These are phyloP conservation scores for Ichneumon xanthorius DNA, from an alignment of 2,888 invertebrate species.

Conservation along the genomic window DNA sequence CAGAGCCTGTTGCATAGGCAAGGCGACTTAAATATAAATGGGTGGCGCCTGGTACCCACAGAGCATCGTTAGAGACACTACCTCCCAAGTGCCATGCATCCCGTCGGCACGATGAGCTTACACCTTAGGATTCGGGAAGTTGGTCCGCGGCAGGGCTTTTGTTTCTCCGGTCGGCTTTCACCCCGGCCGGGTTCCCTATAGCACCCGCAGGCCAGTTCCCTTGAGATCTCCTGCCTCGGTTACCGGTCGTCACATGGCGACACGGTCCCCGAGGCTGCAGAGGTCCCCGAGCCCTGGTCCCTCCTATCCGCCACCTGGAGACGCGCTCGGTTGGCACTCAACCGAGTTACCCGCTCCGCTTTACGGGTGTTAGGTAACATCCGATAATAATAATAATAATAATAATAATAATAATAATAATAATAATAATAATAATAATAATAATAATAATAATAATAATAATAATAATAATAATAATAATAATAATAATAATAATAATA, in stretches of 20 bases:
- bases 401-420: too few species aligned
- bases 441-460: too few species aligned
- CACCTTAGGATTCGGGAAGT: too few species aligned
- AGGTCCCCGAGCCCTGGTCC: constrained; percentile 7
- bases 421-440: too few species aligned
- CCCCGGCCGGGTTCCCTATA: constrained; percentile 8
- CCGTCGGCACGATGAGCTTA: too few species aligned
- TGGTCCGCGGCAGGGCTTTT: too few species aligned
- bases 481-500: too few species aligned
- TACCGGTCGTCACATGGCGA: neutral
- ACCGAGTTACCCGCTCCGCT: too few species aligned
- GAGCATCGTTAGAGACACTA: constrained; percentile 55
- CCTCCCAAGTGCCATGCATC: constrained; percentile 54
- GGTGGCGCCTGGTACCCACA: constrained; percentile 54
- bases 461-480: too few species aligned
- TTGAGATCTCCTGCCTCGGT: neutral
- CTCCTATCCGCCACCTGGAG: constrained; percentile 9
- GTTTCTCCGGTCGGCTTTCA: too few species aligned
- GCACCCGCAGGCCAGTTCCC: constrained; percentile 14
- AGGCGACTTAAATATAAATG: constrained; percentile 53
- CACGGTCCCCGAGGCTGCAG: neutral
- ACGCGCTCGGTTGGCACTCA: constrained; percentile 19
- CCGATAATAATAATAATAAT: too few species aligned
- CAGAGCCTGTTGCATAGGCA: constrained; percentile 58
- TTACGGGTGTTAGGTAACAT: neutral